Conservation (phyloP, 2,113 vertebrate species). For the Morphnarchus princeps region DNA sequence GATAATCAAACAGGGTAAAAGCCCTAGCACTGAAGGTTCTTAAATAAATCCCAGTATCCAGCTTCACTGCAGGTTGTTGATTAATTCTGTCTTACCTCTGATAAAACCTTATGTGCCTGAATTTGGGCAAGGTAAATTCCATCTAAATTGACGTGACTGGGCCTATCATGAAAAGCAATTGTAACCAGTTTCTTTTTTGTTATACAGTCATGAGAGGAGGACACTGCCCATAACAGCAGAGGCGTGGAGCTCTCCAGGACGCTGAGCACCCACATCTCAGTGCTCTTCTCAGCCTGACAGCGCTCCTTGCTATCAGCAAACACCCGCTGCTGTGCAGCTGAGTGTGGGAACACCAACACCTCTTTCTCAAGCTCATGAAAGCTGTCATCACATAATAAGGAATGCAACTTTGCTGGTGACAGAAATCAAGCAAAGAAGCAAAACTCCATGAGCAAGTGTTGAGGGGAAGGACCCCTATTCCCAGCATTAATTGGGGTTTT, state of each 20-base stretch:
- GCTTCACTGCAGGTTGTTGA: not conserved
- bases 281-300: not conserved
- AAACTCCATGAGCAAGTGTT: not conserved
- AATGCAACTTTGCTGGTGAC: fast-evolving
- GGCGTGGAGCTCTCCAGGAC: not conserved
- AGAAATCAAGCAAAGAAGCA: not conserved
- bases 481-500: not conserved
- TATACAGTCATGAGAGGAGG: not conserved
- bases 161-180: not conserved
- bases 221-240: not conserved
- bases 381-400: not conserved
- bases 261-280: not conserved
- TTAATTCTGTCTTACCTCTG: not conserved
- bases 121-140: not conserved
- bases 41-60: not conserved
- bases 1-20: not conserved
- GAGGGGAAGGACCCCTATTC: not conserved
- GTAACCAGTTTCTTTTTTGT: not conserved
- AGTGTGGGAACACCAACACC: not conserved
- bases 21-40: not conserved
- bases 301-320: not conserved
- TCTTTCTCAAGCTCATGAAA: not conserved
- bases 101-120: not conserved
- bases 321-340: not conserved
- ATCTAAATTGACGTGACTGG: not conserved